A percentile compares a stretch with the other conserved stretches of the same genome.
phyloP scores from a whole-genome alignment of 2,797 vertebrate species.

The Schizothorax lantsangensis region DNA sequence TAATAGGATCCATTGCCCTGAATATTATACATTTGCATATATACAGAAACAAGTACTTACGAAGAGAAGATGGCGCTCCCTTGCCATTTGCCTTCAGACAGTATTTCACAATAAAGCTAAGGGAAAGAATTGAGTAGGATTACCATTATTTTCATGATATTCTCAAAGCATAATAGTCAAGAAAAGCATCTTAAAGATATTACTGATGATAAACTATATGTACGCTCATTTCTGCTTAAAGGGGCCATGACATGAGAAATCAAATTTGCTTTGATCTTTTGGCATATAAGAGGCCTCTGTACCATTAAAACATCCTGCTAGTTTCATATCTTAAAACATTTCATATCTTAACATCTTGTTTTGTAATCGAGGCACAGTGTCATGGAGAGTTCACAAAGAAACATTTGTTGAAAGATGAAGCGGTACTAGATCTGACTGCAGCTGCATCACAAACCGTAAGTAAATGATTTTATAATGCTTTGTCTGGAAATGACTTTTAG shows the following conservation, averaged over 20 bases:
- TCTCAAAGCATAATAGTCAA: neutral
- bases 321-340: too few relatives aligned
- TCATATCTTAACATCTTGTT: neutral
- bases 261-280: neutral
- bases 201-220: neutral
- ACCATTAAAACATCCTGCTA: too few relatives aligned
- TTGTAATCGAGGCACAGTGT: neutral
- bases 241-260: neutral
- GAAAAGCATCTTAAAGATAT: neutral
- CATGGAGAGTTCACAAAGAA: too few relatives aligned
- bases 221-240: neutral
- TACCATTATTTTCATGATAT: neutral
- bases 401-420: neutral
- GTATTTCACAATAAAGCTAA: constrained; percentile 91
- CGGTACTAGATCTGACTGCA: neutral
- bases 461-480: too few relatives aligned
- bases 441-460: neutral
- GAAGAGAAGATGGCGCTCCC: constrained; percentile 79
- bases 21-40: constrained; percentile 12
- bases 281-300: too few relatives aligned
- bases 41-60: constrained; percentile 76
- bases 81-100: constrained; percentile 88
- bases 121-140: constrained; percentile 23
- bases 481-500: too few relatives aligned
- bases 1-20: neutral